Conservation (phyloP, 2,113 vertebrate species). For the Macquaria ambigua region DNA sequence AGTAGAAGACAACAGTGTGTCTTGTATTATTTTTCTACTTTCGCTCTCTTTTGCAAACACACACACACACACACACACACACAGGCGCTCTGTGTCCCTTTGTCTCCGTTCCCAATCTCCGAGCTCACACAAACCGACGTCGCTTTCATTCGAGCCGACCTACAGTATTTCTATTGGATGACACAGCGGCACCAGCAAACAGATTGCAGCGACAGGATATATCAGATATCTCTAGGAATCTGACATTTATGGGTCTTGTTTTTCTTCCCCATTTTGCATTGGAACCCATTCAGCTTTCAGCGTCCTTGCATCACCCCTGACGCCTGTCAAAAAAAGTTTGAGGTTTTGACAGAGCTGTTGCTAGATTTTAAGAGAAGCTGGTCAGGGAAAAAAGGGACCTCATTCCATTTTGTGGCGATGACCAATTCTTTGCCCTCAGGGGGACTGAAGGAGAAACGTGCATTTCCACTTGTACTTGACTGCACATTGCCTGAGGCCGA, state of each 20-base stretch:
- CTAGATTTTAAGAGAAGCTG: conserved; percentile 44
- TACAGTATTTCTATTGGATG: conserved; percentile 63
- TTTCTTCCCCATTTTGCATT: conserved; percentile 64
- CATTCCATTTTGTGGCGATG: conserved; percentile 46
- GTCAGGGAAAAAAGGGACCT: conserved; percentile 13
- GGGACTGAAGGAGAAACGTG: conserved; percentile 40
- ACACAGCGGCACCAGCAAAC: conserved; percentile 57
- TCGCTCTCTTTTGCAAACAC: background rate
- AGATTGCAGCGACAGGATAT: conserved; percentile 57
- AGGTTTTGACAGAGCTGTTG: conserved; percentile 37
- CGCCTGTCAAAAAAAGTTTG: conserved; percentile 59
- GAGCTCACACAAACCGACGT: conserved; percentile 39
- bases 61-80: background rate
- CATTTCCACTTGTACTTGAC: conserved; percentile 65
- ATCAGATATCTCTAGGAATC: conserved; percentile 73
- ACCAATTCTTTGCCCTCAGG: conserved; percentile 59
- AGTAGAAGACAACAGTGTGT: conserved; percentile 19
- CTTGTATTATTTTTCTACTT: conserved; percentile 14
- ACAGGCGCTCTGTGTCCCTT: conserved; percentile 14
- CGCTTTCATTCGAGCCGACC: conserved; percentile 48
- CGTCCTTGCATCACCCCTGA: conserved; percentile 70
- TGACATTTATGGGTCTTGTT: conserved; percentile 73
- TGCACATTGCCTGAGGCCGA: conserved; percentile 60
- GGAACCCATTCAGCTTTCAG: conserved; percentile 56
- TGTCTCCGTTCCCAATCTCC: conserved; percentile 60